These are phyloP conservation scores for Panzeria rudis DNA, from an alignment of 2,888 invertebrate species.

Conservation along the genomic window DNA sequence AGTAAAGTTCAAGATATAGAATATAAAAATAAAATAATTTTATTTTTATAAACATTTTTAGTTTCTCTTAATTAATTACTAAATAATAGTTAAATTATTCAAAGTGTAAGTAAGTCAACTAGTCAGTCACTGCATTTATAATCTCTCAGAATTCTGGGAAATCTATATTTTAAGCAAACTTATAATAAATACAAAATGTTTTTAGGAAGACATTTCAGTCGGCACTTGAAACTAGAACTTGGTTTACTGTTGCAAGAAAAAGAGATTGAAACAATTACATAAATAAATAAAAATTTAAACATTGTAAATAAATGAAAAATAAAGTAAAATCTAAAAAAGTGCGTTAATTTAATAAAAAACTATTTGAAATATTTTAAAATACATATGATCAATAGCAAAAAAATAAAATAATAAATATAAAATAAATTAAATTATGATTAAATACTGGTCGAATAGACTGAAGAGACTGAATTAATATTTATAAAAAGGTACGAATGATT, in stretches of 20 bases:
- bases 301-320: conserved; percentile 1
- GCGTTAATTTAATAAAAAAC: conserved; percentile 10
- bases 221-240: conserved; percentile 50
- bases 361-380: conserved; percentile 1
- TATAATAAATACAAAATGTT: conserved; percentile 62
- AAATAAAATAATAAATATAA: conserved; percentile 3
- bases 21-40: conserved; percentile 35
- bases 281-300: conserved; percentile 7
- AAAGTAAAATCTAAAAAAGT: conserved; percentile 29
- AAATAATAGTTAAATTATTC: conserved; percentile 56
- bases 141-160: conserved; percentile 34
- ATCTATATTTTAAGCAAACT: conserved; percentile 27
- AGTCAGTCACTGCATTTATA: conserved; percentile 36
- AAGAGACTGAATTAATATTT: neutral
- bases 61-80: conserved; percentile 57
- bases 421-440: neutral
- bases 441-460: neutral
- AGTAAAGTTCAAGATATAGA: conserved; percentile 73
- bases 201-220: conserved; percentile 66
- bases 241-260: conserved; percentile 30
- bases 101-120: conserved; percentile 59
- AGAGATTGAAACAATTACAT: neutral
- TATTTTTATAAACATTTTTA: conserved; percentile 26
- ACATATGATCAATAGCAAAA: neutral
- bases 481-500: neutral